Percentiles rank a stretch among this genome's conserved stretches.
These are phyloP conservation scores for Balaeniceps rex DNA, from an alignment of 2,113 vertebrate species.

Conservation along the genomic window DNA sequence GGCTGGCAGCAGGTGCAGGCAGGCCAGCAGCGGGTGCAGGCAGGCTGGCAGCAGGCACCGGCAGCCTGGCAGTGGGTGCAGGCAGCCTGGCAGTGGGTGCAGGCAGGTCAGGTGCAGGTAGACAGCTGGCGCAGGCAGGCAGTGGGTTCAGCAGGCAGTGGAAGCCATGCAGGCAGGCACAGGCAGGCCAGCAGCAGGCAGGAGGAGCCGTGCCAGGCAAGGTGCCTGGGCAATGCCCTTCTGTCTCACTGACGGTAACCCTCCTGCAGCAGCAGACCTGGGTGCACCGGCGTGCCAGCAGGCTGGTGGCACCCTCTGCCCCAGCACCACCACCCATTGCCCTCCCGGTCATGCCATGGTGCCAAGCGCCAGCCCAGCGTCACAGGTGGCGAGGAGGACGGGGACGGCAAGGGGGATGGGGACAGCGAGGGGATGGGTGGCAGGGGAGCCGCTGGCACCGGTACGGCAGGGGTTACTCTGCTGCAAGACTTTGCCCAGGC, in stretches of 20 bases:
- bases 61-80: not conserved
- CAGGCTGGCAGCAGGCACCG: not conserved
- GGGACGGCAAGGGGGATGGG: accelerated
- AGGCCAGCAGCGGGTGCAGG: not conserved
- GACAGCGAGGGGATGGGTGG: accelerated
- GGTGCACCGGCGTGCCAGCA: not conserved
- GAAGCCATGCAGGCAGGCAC: not conserved
- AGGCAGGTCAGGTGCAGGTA: not conserved
- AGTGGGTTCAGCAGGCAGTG: not conserved
- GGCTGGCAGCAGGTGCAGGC: not conserved
- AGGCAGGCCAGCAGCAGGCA: not conserved
- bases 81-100: not conserved
- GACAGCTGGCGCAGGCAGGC: not conserved
- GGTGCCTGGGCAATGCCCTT: not conserved
- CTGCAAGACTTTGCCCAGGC: not conserved
- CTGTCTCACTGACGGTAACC: not conserved
- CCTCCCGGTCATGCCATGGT: accelerated
- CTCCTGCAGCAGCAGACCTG: not conserved
- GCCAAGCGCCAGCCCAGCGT: not conserved
- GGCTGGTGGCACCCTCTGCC: not conserved
- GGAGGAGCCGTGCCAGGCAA: not conserved
- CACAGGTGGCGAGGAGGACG: not conserved
- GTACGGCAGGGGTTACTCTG: not conserved
- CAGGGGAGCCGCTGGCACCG: not conserved
- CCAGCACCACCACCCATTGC: not conserved